Conservation (phyloP, 2,888 invertebrate genomes). For the Ctena decussata region DNA sequence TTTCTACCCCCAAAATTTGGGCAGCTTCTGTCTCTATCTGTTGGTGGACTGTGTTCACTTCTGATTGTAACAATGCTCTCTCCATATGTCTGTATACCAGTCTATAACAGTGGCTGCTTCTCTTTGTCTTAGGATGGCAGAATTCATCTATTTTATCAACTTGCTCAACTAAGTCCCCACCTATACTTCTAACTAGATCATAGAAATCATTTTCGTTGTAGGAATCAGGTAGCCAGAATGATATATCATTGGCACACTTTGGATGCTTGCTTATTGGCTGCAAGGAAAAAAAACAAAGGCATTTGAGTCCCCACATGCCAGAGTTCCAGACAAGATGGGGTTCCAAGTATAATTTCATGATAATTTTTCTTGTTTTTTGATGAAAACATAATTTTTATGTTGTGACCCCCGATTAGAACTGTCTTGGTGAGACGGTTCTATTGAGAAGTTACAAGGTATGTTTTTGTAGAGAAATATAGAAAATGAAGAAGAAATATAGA, state of each 20-base stretch:
- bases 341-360: no score
- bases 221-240: conserved; percentile 96
- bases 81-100: conserved; percentile 98
- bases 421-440: no score
- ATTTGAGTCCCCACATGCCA: no score
- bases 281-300: conserved; percentile 77
- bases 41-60: conserved; percentile 95
- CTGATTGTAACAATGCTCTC: conserved; percentile 93
- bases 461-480: no score
- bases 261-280: conserved; percentile 94
- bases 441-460: no score
- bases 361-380: no score
- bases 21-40: conserved; percentile 90
- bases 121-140: conserved; percentile 93
- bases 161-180: conserved; percentile 98
- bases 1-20: conserved; percentile 87
- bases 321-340: no score
- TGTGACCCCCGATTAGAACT: no score
- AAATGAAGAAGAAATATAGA: no score
- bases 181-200: conserved; percentile 95
- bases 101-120: conserved; percentile 95
- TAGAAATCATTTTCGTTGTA: conserved; percentile 89
- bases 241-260: conserved; percentile 96
- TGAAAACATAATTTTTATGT: no score
- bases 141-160: conserved; percentile 95